phyloP scores from a whole-genome alignment of 2,797 vertebrate species.

The Nasua narica region DNA sequence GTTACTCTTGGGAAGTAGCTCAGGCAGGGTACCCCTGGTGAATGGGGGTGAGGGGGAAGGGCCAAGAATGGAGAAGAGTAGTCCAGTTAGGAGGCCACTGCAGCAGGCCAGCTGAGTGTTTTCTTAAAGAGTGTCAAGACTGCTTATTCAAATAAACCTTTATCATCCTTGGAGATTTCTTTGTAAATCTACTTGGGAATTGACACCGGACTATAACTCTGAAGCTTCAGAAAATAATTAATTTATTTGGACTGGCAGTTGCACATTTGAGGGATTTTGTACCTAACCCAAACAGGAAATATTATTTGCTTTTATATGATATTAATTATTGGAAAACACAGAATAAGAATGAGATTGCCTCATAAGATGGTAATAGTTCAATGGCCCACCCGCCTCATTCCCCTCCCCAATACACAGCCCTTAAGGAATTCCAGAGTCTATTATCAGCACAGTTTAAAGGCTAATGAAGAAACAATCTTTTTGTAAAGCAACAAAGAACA shows the following conservation, averaged over 20 bases:
- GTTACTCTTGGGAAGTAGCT: neutral
- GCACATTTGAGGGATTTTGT: conserved; percentile 2
- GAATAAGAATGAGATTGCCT: neutral
- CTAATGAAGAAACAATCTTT: conserved; percentile 73
- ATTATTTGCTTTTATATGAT: neutral
- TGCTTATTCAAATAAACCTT: conserved; percentile 6
- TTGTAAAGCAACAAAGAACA: conserved; percentile 68
- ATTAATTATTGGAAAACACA: conserved; percentile 8
- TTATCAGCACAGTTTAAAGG: conserved; percentile 60
- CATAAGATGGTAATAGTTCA: neutral
- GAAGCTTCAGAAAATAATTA: conserved; percentile 29
- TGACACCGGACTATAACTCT: neutral
- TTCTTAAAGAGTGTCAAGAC: neutral
- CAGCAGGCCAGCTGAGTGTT: neutral
- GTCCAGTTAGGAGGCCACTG: neutral
- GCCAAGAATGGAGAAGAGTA: neutral
- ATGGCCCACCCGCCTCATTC: neutral
- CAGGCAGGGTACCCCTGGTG: neutral
- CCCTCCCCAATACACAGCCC: neutral
- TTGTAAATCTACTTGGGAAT: conserved; percentile 10
- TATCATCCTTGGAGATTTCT: neutral
- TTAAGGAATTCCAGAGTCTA: conserved; percentile 62
- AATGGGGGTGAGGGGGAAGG: neutral
- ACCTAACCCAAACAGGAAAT: neutral
- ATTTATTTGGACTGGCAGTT: neutral